Base-by-base conservation (phyloP, 2,113 vertebrate species). In the Scomber japonicus region DNA sequence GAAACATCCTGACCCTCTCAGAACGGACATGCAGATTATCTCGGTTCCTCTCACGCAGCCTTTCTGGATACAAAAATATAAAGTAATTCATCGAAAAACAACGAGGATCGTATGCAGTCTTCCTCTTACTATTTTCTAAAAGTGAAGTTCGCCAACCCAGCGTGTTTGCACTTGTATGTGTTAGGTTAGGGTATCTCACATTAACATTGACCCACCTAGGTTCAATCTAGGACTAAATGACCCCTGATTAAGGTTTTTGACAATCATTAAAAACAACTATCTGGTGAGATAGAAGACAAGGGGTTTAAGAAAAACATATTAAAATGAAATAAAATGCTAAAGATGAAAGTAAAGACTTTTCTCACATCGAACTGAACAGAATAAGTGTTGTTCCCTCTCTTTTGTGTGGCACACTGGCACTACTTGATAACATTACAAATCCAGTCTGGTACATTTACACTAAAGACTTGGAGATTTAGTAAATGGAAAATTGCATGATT, bases 1-100 rank as follows among this genome's bases (percentile, higher is more conserved):
- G 91, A 96, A 94, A 94, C 94, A 92, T 92, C 89, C 94, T 85
- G 93, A 94, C 94, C 89, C 91, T 93, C 88, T 87, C 83, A 54
- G 72, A 80, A 50, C 70, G 75, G 75, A 85, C 83, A 24, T 75
- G 81, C 81, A 75, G 56, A 80, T 53, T 84, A 78, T 80, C 61
- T 82, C 76, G 3, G 54, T 76, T 83, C 54, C 74, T 78, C 90
- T 80, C 82, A 67, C 71, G 56, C 63, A 75, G 72, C 66, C 74
- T 72, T 69, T 74, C 59, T 71, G 19, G 24, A 48, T 76, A 65
- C 63, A 85, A 85, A 51, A 83, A 78, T 53, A 82, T 51, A 84
- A 86, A 86, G 65, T 75, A 63, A 86, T 71, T 51, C 24, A 69
- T 80, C 67, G 45, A 84, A 83, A 27, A 69, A 56, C 35, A 2